Evolutionary conservation across 2,797 vertebrate species (phyloP), one percentile per base, ranked within the genome.

Genomic region (Platalea minor): DNA sequence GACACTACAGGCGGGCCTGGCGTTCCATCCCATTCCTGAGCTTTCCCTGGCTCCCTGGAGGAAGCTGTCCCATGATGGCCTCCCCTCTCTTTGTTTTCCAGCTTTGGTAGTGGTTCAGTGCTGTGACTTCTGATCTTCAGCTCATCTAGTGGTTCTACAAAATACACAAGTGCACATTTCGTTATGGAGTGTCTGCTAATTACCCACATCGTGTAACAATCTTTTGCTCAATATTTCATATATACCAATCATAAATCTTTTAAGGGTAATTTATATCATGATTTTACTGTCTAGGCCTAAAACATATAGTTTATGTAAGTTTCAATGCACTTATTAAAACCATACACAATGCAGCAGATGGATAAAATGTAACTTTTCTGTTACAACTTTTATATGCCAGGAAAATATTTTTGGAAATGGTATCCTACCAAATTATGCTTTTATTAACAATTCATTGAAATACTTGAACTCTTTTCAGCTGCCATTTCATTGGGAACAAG

Each of bases 11-110:
- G 98, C 7, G 98, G 98, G 81, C 99, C 99, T 6, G 98, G 98
- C 7, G 97, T 98, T 96, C 98, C 98, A 54, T 99, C 99, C 98
- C 98, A 99, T 97, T 99, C 99, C 95, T 99, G 99, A 98, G 99
- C 98, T 99, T 99, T 99, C 80, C 98, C 96, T 86, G 98, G 98
- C 96, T 99, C 99, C 92, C 96, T 97, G 87, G 97, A 98, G 91
- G 98, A 98, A 93, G 98, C 94, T 70, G 97, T 98, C 97, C 94
- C 97, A 1, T 96, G 98, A 91, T 98, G 98, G 88, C 96, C 98
- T 72, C 95, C 97, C 98, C 96, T 98, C 90, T 99, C 99, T 98
- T 99, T 99, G 97, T 98, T 98, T 84, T 99, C 99, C 96, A 98
- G 96, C 96, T 99, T 98, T 97, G 99, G 98, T 87, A 99, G 98